Evolutionary conservation across 2,113 vertebrate genomes (phyloP).

Genomic region (Microcebus tavaratra): DNA sequence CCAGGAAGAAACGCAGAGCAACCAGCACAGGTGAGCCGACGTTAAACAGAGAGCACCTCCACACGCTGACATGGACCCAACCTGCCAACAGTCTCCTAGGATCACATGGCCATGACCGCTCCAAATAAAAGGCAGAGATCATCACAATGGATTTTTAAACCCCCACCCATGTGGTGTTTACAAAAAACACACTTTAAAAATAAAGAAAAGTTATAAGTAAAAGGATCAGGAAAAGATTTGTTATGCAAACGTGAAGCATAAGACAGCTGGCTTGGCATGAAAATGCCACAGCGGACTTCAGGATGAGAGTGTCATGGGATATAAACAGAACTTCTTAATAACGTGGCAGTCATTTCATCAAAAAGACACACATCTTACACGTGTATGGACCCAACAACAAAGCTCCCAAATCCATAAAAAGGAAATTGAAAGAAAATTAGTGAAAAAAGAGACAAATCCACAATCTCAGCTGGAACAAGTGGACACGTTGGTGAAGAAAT

Average conservation of each 20-base stretch:
- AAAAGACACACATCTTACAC: background rate
- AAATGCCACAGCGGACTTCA: background rate
- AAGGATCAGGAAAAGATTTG: background rate
- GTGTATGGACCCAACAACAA: background rate
- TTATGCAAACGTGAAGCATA: background rate
- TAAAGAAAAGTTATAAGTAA: background rate
- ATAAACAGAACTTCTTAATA: background rate
- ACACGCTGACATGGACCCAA: background rate
- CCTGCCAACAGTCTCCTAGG: background rate
- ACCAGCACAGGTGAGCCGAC: background rate
- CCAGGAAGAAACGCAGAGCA: background rate
- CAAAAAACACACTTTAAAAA: background rate
- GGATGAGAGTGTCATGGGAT: background rate
- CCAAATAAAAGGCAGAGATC: background rate
- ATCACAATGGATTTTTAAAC: background rate
- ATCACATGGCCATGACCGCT: background rate
- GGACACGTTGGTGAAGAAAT: background rate
- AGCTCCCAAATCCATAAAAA: background rate
- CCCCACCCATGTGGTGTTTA: background rate
- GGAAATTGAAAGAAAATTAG: background rate
- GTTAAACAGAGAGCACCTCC: too few relatives aligned
- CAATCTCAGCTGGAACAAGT: too few relatives aligned
- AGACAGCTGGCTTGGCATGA: background rate
- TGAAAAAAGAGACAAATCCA: background rate
- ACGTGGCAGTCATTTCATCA: background rate